These are phyloP conservation scores for Apotomis capreana DNA, from an alignment of 2,888 invertebrate genomes.

Conservation along the genomic window DNA sequence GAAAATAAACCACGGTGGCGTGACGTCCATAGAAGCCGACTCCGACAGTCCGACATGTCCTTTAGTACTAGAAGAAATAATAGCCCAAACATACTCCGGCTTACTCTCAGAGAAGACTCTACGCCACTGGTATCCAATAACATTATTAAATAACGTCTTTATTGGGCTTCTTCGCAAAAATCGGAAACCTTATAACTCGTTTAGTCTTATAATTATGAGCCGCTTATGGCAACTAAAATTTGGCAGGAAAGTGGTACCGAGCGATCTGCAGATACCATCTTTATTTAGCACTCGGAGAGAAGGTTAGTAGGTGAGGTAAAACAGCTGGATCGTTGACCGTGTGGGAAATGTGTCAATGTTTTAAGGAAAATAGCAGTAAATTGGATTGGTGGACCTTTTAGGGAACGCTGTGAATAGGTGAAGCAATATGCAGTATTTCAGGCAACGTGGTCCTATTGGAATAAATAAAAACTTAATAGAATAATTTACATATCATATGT, in stretches of 20 bases:
- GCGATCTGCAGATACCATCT: slow-evolving; percentile 32
- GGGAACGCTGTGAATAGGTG: too few relatives aligned
- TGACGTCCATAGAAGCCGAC: too few relatives aligned
- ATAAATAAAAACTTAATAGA: too few relatives aligned
- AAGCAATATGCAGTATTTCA: too few relatives aligned
- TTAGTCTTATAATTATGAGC: slow-evolving; percentile 29
- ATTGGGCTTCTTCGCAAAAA: slow-evolving; percentile 29
- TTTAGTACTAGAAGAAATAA: too few relatives aligned
- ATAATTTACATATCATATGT: too few relatives aligned
- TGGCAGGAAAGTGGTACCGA: slow-evolving; percentile 36
- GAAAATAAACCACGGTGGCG: too few relatives aligned
- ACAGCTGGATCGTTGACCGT: slow-evolving; percentile 22
- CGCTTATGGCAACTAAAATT: slow-evolving; percentile 32
- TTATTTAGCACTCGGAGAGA: slow-evolving; percentile 31
- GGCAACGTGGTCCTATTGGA: too few relatives aligned
- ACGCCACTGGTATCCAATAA: too few relatives aligned
- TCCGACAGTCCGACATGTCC: too few relatives aligned
- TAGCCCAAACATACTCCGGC: too few relatives aligned
- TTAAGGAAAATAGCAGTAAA: slow-evolving; percentile 18
- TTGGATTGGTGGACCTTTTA: not conserved
- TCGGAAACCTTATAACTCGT: slow-evolving; percentile 35
- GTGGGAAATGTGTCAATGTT: slow-evolving; percentile 32
- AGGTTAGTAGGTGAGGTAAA: slow-evolving; percentile 39
- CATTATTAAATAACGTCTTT: slow-evolving; percentile 19
- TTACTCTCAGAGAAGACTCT: too few relatives aligned